These are phyloP conservation scores for Sphyrna mokarran DNA, from an alignment of 2,113 vertebrate species.

Conservation along the genomic window DNA sequence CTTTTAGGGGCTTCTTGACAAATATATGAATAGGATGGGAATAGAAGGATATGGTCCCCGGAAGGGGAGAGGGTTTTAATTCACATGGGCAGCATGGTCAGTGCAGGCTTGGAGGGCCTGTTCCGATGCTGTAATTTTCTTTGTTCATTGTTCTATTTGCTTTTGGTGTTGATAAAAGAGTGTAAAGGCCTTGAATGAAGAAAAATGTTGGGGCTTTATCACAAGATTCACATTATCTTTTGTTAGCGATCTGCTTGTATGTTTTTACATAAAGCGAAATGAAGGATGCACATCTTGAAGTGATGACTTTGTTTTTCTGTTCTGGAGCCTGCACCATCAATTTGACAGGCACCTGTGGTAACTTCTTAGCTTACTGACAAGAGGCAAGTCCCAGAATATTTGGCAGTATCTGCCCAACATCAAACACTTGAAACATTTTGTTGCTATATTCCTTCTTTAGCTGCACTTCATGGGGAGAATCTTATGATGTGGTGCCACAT, in stretches of 20 bases:
- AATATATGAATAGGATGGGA: too few relatives aligned
- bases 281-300: not conserved
- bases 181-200: too few relatives aligned
- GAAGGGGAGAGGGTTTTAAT: too few relatives aligned
- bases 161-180: too few relatives aligned
- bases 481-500: not conserved
- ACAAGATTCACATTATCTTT: not conserved
- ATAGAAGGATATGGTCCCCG: too few relatives aligned
- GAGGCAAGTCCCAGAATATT: not conserved
- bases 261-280: not conserved
- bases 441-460: not conserved
- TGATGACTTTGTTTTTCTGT: not conserved
- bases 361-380: not conserved
- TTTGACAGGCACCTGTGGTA: not conserved
- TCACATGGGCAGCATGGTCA: too few relatives aligned
- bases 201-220: not conserved
- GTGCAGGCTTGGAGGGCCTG: too few relatives aligned
- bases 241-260: not conserved
- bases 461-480: not conserved
- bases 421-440: not conserved
- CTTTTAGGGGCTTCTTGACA: too few relatives aligned
- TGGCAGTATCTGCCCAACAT: not conserved
- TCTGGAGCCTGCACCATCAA: not conserved
- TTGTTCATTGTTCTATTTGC: too few relatives aligned
- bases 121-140: too few relatives aligned